These are phyloP conservation scores for Nasonia giraulti DNA, from an alignment of 1,140 invertebrate species.

Conservation along the genomic window DNA sequence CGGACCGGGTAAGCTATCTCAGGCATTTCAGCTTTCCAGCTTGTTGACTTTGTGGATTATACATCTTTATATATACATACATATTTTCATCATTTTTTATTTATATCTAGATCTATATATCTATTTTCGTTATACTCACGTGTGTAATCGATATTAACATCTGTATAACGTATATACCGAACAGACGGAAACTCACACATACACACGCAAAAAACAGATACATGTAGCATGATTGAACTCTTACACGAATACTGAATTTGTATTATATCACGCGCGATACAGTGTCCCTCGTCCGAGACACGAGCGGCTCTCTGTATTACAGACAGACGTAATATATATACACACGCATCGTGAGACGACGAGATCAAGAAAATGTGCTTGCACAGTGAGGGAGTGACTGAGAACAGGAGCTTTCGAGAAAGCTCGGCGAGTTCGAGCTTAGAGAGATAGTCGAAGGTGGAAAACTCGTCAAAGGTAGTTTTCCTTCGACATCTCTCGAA, in stretches of 20 bases:
- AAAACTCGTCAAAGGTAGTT: conserved; percentile 16
- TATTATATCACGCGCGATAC: background rate
- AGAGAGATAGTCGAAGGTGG: conserved; percentile 2
- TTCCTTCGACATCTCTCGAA: conserved; percentile 9
- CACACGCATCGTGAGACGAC: conserved; percentile 4
- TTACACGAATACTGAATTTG: background rate
- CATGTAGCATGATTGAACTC: conserved; percentile 28
- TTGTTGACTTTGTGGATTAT: background rate
- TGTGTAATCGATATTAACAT: too few relatives aligned
- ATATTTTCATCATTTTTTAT: too few relatives aligned
- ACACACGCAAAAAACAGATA: too few relatives aligned
- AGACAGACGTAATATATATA: conserved; percentile 6
- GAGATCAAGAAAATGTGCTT: background rate
- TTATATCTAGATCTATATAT: too few relatives aligned
- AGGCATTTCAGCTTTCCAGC: background rate
- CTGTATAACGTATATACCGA: too few relatives aligned
- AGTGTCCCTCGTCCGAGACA: background rate
- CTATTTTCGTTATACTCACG: too few relatives aligned
- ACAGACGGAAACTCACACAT: too few relatives aligned
- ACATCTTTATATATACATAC: background rate
- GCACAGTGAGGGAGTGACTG: conserved; percentile 2
- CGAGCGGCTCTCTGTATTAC: background rate
- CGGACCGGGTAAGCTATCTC: conserved; percentile 81
- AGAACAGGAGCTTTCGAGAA: conserved; percentile 6
- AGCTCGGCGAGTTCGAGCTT: background rate